Evolutionary conservation across 2,888 invertebrate genomes (phyloP), one percentile per base, ranked within the genome.

Genomic region (Psylliodes chrysocephalus): DNA sequence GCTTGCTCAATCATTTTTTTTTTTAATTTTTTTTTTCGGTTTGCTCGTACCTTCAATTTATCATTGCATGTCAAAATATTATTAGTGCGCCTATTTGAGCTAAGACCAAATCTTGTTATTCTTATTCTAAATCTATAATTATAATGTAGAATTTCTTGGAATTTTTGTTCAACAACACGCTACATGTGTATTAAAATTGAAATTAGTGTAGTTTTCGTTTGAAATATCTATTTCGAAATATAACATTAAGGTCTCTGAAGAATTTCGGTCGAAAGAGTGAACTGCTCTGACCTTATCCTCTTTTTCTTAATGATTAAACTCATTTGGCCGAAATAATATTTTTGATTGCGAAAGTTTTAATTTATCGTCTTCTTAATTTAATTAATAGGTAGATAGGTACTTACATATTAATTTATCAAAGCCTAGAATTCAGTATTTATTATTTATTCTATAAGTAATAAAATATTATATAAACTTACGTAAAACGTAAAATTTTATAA

Each of bases 21-120:
- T 60, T 55, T 69, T 67, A 54, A 22, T 63, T 44, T 14, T n/a
- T 40, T 51, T 55, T 46, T 52, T 54, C 19, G 25, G 22, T 47
- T 30, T 42, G 25, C 52, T 30, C 53, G 44, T 65, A 63, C 63
- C 64, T 57, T 60, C 60, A 66, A 66, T 68, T 67, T 55, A 66
- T 70, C 70, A 66, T 70, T 66, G 71, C 71, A 69, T 71, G 71
- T 67, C 71, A 65, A 61, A 67, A 68, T 68, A 71, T 67, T 69
- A 71, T 71, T 71, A 70, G 63, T 57, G 67, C 47, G 61, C 52
- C 66, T 69, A 66, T 69, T 69, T 67, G 67, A 69, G 64, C 66
- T 67, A 64, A 67, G 67, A 62, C 65, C 62, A 64, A 69, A 69
- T 71, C 71, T 71, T 64, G 67, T 71, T 69, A 64, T 71, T 67